A percentile compares a stretch with the other conserved stretches of the same genome.
Evolutionary conservation across 2,888 invertebrate species (phyloP).

Genomic region (Copidosoma aretas): DNA sequence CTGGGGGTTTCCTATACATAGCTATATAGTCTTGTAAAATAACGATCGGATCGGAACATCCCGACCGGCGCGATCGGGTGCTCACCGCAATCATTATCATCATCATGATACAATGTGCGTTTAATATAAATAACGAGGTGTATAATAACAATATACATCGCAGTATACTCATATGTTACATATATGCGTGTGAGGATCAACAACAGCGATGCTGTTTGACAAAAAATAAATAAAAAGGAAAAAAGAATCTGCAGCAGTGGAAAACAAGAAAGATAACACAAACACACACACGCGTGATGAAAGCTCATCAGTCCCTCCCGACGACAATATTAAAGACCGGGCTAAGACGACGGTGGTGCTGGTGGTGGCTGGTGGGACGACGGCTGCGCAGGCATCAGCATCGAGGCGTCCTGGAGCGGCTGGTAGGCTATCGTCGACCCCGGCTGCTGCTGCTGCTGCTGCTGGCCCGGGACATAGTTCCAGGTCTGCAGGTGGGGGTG

Average conservation of each 20-base stretch:
- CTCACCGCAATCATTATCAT: too few relatives aligned
- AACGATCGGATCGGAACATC: too few relatives aligned
- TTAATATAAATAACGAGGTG: too few relatives aligned
- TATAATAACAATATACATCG: too few relatives aligned
- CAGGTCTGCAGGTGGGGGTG: conserved; percentile 52
- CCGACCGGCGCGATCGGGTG: too few relatives aligned
- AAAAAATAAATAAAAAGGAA: background rate
- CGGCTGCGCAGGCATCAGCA: conserved; percentile 28
- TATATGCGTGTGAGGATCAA: too few relatives aligned
- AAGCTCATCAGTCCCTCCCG: background rate
- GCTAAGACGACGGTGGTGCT: conserved; percentile 16
- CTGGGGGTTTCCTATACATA: too few relatives aligned
- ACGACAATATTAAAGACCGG: background rate
- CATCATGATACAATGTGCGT: too few relatives aligned
- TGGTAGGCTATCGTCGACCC: conserved; percentile 22
- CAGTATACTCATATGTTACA: too few relatives aligned
- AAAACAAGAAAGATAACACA: background rate
- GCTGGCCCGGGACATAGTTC: conserved; percentile 34
- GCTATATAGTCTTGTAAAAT: too few relatives aligned
- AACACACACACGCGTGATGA: background rate
- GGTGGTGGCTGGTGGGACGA: conserved; percentile 20
- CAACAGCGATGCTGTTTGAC: too few relatives aligned
- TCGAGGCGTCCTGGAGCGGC: conserved; percentile 33
- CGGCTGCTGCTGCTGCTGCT: conserved; percentile 9
- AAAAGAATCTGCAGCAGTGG: background rate